These are phyloP conservation scores for Campopleginae sp. DNA, from an alignment of 2,888 invertebrate genomes.

Conservation along the genomic window DNA sequence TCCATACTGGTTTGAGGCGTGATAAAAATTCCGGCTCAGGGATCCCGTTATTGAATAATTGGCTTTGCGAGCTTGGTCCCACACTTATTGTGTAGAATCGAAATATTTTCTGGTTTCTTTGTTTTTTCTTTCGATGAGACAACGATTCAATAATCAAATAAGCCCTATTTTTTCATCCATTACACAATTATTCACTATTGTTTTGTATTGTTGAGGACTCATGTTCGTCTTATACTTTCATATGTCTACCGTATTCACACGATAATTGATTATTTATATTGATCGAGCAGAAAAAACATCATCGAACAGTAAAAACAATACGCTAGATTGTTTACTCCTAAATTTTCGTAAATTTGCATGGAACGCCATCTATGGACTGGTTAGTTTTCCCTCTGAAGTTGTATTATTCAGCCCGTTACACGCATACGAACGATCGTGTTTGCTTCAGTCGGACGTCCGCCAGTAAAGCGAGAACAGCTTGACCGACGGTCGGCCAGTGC, in stretches of 20 bases:
- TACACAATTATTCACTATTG: not conserved
- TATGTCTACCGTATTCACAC: not conserved
- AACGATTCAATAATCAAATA: not conserved
- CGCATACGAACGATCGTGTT: no score
- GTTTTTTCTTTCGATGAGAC: not conserved
- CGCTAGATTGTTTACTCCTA: not conserved
- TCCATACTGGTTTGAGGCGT: not conserved
- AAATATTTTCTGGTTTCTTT: constrained; percentile 19
- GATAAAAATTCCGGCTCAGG: not conserved
- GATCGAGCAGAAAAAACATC: not conserved
- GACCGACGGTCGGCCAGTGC: no score
- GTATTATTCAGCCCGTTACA: no score
- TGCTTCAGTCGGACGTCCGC: no score
- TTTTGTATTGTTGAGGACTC: not conserved
- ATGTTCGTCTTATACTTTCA: not conserved
- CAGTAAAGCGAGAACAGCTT: no score
- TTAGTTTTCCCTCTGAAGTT: no score
- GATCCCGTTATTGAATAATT: constrained; percentile 56
- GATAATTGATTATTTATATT: not conserved
- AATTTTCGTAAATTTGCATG: not conserved
- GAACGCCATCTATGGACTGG: not conserved
- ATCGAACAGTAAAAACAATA: not conserved
- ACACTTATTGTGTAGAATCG: not conserved
- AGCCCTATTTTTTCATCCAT: not conserved
- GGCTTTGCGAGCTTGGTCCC: constrained; percentile 11